These are phyloP conservation scores for Urocyon cinereoargenteus DNA, from an alignment of 2,797 vertebrate genomes.

Conservation along the genomic window DNA sequence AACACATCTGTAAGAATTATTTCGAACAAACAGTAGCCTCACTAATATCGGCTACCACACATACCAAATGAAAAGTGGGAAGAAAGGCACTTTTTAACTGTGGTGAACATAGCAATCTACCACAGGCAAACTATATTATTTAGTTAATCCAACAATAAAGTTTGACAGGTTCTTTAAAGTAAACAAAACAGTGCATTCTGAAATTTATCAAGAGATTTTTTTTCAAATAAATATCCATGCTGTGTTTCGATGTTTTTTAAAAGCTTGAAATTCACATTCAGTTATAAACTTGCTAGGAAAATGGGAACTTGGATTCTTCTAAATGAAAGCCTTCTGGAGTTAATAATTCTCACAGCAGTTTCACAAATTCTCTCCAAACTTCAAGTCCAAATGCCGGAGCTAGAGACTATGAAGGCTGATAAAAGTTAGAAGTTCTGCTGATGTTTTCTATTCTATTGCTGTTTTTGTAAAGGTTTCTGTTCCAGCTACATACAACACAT, in stretches of 20 bases:
- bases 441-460: conserved; percentile 74
- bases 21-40: conserved; percentile 70
- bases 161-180: conserved; percentile 76
- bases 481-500: conserved; percentile 78
- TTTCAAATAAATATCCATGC: conserved; percentile 81
- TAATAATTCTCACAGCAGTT: conserved; percentile 51
- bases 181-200: conserved; percentile 77
- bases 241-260: conserved; percentile 67
- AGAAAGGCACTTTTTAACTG: conserved; percentile 61
- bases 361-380: conserved; percentile 74
- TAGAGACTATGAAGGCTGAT: conserved; percentile 62
- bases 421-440: conserved; percentile 78
- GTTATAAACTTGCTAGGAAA: conserved; percentile 74
- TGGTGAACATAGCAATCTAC: conserved; percentile 60
- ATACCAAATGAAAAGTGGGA: conserved; percentile 60
- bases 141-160: conserved; percentile 76
- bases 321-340: conserved; percentile 69
- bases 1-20: conserved; percentile 13
- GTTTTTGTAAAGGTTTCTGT: conserved; percentile 82
- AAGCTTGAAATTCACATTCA: conserved; percentile 60
- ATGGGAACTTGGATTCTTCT: conserved; percentile 70
- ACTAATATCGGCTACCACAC: conserved; percentile 40
- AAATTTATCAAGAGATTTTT: conserved; percentile 78
- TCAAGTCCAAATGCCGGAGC: conserved; percentile 61
- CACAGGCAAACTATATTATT: conserved; percentile 70